phyloP scores from a whole-genome alignment of 2,888 invertebrate genomes.

The Physocephala rufipes region DNA sequence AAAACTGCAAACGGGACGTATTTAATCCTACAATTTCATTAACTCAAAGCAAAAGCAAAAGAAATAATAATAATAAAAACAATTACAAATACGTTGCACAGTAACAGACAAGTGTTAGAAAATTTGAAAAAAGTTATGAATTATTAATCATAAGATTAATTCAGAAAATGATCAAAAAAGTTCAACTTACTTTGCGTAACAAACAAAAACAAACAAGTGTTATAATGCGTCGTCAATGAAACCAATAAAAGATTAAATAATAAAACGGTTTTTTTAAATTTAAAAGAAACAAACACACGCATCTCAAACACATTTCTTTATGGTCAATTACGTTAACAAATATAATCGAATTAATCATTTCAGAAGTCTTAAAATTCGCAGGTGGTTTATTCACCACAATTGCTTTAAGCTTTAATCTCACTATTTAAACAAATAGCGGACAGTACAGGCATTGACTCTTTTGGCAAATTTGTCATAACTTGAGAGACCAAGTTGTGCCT shows the following conservation, averaged over 20 bases:
- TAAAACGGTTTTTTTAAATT: neutral
- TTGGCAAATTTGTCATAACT: slow-evolving; percentile 6
- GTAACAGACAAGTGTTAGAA: too few relatives aligned
- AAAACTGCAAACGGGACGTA: slow-evolving; percentile 10
- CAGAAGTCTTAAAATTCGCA: neutral
- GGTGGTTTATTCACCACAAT: neutral
- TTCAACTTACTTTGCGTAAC: neutral
- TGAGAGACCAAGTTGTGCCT: neutral
- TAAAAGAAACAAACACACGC: neutral
- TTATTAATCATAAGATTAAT: too few relatives aligned
- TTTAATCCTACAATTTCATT: slow-evolving; percentile 24
- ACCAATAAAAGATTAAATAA: neutral
- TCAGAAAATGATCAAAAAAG: too few relatives aligned
- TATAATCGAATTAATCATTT: neutral
- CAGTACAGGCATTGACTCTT: neutral
- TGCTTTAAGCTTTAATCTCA: too few relatives aligned
- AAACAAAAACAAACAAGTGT: neutral
- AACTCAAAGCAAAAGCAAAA: neutral
- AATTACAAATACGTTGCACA: too few relatives aligned
- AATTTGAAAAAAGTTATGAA: too few relatives aligned
- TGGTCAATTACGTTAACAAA: neutral
- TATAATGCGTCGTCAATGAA: neutral
- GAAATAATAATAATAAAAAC: neutral
- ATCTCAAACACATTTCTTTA: neutral
- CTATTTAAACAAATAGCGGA: neutral